These are phyloP conservation scores for Mythimna vitellina DNA, from an alignment of 2,888 invertebrate genomes.

Conservation along the genomic window DNA sequence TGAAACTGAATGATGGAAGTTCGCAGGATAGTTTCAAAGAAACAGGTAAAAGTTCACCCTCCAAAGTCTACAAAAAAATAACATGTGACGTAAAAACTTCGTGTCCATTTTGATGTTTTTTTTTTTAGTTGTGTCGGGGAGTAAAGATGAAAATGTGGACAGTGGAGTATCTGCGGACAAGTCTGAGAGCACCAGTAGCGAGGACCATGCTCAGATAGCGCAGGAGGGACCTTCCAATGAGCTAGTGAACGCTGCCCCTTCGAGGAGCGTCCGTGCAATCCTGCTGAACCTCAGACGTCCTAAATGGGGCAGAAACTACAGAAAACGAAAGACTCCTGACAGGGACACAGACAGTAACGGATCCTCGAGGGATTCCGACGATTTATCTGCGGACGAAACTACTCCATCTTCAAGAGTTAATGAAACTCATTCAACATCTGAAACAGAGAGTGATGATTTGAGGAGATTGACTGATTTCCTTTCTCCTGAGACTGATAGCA, in stretches of 20 bases:
- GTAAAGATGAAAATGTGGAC: constrained; percentile 84
- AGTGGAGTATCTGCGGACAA: constrained; percentile 87
- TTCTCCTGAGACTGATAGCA: constrained; percentile 67
- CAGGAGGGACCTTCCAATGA: constrained; percentile 80
- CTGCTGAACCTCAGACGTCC: constrained; percentile 81
- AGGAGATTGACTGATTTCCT: constrained; percentile 71
- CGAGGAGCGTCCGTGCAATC: constrained; percentile 81
- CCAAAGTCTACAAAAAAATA: constrained; percentile 41
- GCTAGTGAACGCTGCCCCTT: constrained; percentile 80
- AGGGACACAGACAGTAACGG: constrained; percentile 82
- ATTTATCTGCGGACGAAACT: constrained; percentile 78
- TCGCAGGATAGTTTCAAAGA: constrained; percentile 84
- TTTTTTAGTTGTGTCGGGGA: constrained; percentile 70
- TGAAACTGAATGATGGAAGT: constrained; percentile 87
- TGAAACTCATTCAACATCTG: constrained; percentile 69
- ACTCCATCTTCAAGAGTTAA: constrained; percentile 63
- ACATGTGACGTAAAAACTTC: constrained; percentile 71
- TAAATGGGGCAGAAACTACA: constrained; percentile 79
- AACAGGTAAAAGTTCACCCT: constrained; percentile 72
- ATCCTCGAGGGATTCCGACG: constrained; percentile 85
- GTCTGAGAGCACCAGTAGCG: constrained; percentile 87
- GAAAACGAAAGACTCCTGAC: constrained; percentile 84
- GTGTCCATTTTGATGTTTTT: constrained; percentile 74
- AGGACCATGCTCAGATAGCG: constrained; percentile 74
- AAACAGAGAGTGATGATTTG: constrained; percentile 74